phyloP scores from a whole-genome alignment of 2,797 vertebrate species.

The Potorous gilbertii region DNA sequence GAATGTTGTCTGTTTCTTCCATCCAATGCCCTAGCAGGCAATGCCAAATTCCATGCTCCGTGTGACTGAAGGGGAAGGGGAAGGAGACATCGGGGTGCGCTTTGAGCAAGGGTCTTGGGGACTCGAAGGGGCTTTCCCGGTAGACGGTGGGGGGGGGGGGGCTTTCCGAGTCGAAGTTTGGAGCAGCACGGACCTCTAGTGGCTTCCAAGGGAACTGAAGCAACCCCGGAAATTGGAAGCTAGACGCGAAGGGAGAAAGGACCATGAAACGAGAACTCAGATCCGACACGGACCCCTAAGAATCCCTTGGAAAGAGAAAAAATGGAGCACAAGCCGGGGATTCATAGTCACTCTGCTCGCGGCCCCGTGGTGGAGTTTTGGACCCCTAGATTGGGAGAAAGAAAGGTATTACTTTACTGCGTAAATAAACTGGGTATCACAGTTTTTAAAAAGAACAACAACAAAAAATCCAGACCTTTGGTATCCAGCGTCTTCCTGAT shows the following conservation, averaged over 20 bases:
- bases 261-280: not conserved
- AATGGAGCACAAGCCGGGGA: not conserved
- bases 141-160: not conserved
- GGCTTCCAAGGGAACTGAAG: conserved; percentile 16
- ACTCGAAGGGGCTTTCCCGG: not conserved
- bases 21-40: not conserved
- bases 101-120: not conserved
- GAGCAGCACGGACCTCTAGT: not conserved
- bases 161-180: not conserved
- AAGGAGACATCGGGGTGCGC: not conserved
- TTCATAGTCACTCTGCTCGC: not conserved
- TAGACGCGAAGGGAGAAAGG: not conserved
- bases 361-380: not conserved
- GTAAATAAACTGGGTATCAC: not conserved
- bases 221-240: not conserved
- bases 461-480: not conserved
- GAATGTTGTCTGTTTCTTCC: not conserved
- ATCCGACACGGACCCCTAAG: not conserved
- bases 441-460: not conserved
- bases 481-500: not conserved
- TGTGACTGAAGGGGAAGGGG: not conserved
- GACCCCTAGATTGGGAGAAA: not conserved
- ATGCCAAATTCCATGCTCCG: not conserved
- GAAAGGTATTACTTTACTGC: not conserved
- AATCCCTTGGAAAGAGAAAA: not conserved